These are phyloP conservation scores for Hepsetus odoe DNA, from an alignment of 2,113 vertebrate genomes.

Conservation along the genomic window DNA sequence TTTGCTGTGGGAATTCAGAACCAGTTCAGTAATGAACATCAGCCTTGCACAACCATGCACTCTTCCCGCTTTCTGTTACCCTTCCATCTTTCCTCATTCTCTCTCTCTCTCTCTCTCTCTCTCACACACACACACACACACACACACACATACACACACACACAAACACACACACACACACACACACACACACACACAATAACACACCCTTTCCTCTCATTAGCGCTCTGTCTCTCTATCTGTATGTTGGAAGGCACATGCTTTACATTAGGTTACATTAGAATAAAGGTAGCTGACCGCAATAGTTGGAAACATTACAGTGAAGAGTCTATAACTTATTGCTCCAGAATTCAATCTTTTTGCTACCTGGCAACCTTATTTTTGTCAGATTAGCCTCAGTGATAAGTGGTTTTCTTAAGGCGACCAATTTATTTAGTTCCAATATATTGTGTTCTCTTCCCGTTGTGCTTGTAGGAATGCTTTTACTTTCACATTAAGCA, in stretches of 20 bases:
- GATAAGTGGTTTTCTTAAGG: too few relatives aligned
- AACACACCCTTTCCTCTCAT: not conserved
- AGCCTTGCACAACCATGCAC: constrained; percentile 45
- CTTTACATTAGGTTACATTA: not conserved
- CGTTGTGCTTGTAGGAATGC: too few relatives aligned
- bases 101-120: not conserved
- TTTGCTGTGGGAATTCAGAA: constrained; percentile 55
- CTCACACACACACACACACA: not conserved
- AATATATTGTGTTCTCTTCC: too few relatives aligned
- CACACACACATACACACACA: not conserved
- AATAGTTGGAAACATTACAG: too few relatives aligned
- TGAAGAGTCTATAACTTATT: too few relatives aligned
- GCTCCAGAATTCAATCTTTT: too few relatives aligned
- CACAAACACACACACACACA: not conserved
- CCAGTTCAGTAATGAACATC: constrained; percentile 50
- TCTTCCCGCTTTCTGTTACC: constrained; percentile 26
- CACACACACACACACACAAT: not conserved
- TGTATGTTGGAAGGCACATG: not conserved
- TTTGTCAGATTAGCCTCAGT: too few relatives aligned
- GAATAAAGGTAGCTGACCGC: too few relatives aligned
- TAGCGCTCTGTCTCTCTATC: not conserved
- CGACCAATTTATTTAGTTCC: too few relatives aligned
- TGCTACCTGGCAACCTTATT: too few relatives aligned
- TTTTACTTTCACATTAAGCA: too few relatives aligned
- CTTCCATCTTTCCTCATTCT: constrained; percentile 3